Percentiles rank a stretch among this genome's conserved stretches.
phyloP scores from a whole-genome alignment of 1,140 invertebrate genomes.

The Thalassaphorura encarpata region DNA sequence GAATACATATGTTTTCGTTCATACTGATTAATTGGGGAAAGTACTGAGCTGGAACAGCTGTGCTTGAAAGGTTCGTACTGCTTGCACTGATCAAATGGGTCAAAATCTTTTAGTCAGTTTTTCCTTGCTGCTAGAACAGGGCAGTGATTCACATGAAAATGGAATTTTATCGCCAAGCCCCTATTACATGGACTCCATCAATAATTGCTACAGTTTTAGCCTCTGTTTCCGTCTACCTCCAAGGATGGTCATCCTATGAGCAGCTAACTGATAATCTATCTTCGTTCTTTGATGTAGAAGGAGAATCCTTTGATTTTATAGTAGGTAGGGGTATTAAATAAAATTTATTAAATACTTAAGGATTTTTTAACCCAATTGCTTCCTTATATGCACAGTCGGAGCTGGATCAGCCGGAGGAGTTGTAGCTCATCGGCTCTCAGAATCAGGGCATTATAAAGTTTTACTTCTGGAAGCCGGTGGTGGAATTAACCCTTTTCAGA shows the following conservation, averaged over 20 bases:
- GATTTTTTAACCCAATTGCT: neutral
- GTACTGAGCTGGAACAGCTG: too few species aligned
- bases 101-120: too few species aligned
- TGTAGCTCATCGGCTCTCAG: constrained; percentile 39
- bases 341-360: neutral
- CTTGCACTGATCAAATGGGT: too few species aligned
- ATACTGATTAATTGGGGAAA: too few species aligned
- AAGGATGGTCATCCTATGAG: constrained; percentile 11
- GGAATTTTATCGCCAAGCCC: neutral
- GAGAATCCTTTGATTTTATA: constrained; percentile 18
- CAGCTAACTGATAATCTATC: constrained; percentile 10
- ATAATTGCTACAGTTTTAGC: constrained; percentile 4
- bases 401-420: constrained; percentile 39
- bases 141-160: too few species aligned
- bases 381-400: constrained; percentile 7
- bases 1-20: too few species aligned
- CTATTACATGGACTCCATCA: neutral
- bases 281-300: constrained; percentile 11
- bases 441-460: constrained; percentile 36
- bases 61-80: too few species aligned
- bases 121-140: too few species aligned
- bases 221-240: constrained; percentile 10
- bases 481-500: constrained; percentile 24
- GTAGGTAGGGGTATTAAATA: neutral
- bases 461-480: constrained; percentile 45